Evolutionary conservation across 2,113 vertebrate species (phyloP).

Genomic region (Telmatochromis sp.): DNA sequence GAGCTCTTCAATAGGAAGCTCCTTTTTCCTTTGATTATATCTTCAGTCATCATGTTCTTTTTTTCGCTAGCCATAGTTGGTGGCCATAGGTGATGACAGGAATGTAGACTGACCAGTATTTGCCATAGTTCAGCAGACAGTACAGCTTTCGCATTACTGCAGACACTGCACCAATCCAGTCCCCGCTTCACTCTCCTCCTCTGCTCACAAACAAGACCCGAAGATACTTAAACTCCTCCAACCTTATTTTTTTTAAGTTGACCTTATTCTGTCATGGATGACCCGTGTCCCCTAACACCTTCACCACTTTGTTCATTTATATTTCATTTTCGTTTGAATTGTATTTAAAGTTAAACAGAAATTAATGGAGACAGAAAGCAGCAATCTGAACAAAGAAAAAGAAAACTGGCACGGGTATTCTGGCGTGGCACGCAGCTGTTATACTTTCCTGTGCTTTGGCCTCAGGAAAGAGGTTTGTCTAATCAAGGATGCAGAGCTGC

Average conservation of each 20-base stretch:
- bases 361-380: background rate
- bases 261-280: background rate
- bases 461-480: constrained; percentile 32
- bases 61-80: too few relatives aligned
- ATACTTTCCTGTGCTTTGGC: constrained; percentile 24
- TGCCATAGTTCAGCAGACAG: background rate
- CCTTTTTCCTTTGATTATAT: background rate
- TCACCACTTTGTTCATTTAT: background rate
- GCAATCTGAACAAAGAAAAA: background rate
- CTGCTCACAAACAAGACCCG: fast-evolving
- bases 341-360: background rate
- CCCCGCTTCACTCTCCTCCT: background rate
- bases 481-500: constrained; percentile 25
- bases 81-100: background rate
- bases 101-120: background rate
- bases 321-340: background rate
- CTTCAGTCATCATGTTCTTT: background rate
- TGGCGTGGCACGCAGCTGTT: constrained; percentile 9
- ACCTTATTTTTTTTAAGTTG: background rate
- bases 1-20: background rate
- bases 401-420: background rate
- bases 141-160: background rate
- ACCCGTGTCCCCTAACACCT: background rate
- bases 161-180: background rate
- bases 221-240: background rate